phyloP scores from a whole-genome alignment of 2,113 vertebrate genomes.

The Platanista minor region DNA sequence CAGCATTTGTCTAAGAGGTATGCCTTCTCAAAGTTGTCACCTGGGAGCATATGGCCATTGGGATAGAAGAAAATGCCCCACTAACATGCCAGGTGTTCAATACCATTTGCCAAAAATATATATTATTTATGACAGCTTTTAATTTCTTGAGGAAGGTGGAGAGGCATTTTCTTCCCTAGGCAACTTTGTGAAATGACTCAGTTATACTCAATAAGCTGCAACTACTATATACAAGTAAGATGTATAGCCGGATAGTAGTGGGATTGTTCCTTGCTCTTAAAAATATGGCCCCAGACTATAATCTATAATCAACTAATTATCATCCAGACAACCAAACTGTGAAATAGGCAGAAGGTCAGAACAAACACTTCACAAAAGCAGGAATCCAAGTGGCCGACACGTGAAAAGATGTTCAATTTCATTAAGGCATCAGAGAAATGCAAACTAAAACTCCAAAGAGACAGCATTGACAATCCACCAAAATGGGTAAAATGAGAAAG shows the following conservation, averaged over 20 bases:
- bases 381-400: background rate
- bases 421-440: background rate
- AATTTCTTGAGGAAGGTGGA: background rate
- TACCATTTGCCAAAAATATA: constrained; percentile 55
- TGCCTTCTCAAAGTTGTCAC: constrained; percentile 19
- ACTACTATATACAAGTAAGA: background rate
- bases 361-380: background rate
- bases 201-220: background rate
- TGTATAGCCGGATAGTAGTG: background rate
- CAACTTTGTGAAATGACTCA: background rate
- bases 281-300: background rate
- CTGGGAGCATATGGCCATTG: constrained; percentile 55
- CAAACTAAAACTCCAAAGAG: background rate
- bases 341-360: background rate
- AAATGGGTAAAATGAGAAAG: background rate
- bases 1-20: constrained; percentile 25
- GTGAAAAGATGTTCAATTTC: background rate
- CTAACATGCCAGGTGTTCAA: constrained; percentile 55
- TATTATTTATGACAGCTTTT: constrained; percentile 26
- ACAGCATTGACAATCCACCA: background rate
- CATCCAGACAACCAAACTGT: background rate
- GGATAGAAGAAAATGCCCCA: constrained; percentile 37
- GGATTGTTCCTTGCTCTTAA: background rate
- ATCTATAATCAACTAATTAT: background rate
- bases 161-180: background rate